These are phyloP conservation scores for Steinernema khuongi DNA, from an alignment of 1,140 invertebrate species.

Conservation along the genomic window DNA sequence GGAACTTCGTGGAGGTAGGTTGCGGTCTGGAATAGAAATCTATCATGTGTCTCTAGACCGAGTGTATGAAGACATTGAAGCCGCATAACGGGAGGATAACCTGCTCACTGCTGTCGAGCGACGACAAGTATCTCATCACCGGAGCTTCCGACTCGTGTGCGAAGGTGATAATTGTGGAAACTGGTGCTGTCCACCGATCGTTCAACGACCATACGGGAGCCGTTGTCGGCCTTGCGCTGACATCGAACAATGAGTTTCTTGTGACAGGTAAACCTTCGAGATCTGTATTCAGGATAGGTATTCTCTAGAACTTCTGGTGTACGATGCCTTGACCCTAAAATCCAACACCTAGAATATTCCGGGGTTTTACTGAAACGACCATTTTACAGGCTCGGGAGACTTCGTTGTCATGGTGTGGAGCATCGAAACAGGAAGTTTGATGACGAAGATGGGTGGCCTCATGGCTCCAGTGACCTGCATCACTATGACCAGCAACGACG, in stretches of 20 bases:
- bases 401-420: slow-evolving; percentile 58
- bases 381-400: slow-evolving; percentile 53
- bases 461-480: slow-evolving; percentile 58
- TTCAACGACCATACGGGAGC: slow-evolving; percentile 55
- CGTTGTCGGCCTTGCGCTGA: slow-evolving; percentile 52
- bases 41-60: slow-evolving; percentile 24
- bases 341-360: too few relatives aligned
- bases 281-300: background rate
- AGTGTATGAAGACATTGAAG: slow-evolving; percentile 46
- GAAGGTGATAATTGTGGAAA: slow-evolving; percentile 51
- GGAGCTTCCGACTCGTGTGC: slow-evolving; percentile 55
- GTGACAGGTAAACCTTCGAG: slow-evolving; percentile 48
- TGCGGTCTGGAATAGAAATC: background rate
- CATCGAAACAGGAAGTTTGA: slow-evolving; percentile 40
- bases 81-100: slow-evolving; percentile 42
- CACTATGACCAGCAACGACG: slow-evolving; percentile 56
- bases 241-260: slow-evolving; percentile 52
- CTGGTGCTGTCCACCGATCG: slow-evolving; percentile 43
- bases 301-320: too few relatives aligned
- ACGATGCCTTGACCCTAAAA: too few relatives aligned
- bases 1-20: slow-evolving; percentile 35
- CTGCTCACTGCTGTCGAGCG: slow-evolving; percentile 48
- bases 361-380: background rate
- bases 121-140: slow-evolving; percentile 47
- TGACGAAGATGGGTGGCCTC: slow-evolving; percentile 51